Conservation (phyloP, 2,888 invertebrate species). For the Brenthis ino region DNA sequence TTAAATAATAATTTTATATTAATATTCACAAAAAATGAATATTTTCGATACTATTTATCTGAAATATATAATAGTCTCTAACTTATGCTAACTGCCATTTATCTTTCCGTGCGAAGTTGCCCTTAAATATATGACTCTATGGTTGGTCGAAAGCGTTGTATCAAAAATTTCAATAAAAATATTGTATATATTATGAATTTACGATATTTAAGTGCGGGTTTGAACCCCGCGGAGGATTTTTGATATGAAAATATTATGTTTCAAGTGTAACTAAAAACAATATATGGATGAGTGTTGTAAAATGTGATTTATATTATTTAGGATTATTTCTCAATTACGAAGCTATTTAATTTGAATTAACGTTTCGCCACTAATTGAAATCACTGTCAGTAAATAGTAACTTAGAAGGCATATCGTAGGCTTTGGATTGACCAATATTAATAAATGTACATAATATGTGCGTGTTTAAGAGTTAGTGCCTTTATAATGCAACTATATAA, state of each 20-base stretch:
- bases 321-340: constrained; percentile 43
- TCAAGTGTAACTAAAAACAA: constrained; percentile 49
- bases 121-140: no score
- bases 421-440: constrained; percentile 29
- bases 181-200: no score
- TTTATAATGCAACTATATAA: background rate
- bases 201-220: background rate
- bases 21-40: background rate
- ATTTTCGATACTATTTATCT: background rate
- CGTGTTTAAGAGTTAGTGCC: background rate
- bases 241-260: constrained; percentile 45
- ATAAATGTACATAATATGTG: constrained; percentile 21
- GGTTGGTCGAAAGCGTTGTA: no score
- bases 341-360: constrained; percentile 24
- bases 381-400: constrained; percentile 21
- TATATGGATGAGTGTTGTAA: constrained; percentile 54
- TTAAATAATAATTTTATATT: background rate
- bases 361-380: constrained; percentile 2
- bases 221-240: background rate
- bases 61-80: no score
- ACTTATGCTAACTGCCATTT: no score
- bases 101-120: no score
- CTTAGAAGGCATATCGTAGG: constrained; percentile 39
- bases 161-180: background rate
- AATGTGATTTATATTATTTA: constrained; percentile 71